A percentile compares a stretch with the other conserved stretches of the same genome.
Conservation (phyloP, 2,888 invertebrate genomes). For the Nomada fabriciana region DNA sequence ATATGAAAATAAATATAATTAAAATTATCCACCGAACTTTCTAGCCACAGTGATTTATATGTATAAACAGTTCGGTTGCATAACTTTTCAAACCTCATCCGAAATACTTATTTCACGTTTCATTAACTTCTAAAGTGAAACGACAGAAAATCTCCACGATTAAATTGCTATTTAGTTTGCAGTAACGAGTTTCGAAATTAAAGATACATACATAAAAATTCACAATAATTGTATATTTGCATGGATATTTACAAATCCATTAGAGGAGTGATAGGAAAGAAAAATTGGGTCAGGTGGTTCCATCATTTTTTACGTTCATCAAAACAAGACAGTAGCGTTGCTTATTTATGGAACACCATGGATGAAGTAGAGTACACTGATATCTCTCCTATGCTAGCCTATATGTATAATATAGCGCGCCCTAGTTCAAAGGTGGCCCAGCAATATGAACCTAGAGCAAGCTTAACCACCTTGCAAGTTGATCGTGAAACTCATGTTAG, state of each 20-base stretch:
- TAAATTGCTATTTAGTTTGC: no score
- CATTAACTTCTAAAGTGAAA: no score
- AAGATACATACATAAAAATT: not conserved
- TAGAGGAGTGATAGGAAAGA: not conserved
- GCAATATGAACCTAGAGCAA: not conserved
- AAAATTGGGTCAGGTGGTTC: not conserved
- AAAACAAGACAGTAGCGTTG: not conserved
- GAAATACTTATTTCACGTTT: no score
- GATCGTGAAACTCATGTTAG: not conserved
- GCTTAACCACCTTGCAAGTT: not conserved
- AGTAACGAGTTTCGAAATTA: not conserved
- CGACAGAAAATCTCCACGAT: no score
- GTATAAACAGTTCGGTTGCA: no score
- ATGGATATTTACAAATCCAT: not conserved
- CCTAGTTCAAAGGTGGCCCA: conserved; percentile 23
- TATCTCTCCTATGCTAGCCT: conserved; percentile 20
- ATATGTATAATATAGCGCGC: conserved; percentile 19
- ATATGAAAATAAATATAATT: no score
- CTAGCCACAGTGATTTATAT: no score
- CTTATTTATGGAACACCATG: conserved; percentile 30
- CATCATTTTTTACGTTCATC: not conserved
- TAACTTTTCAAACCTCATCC: no score
- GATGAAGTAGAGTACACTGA: conserved; percentile 12
- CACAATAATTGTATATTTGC: no score
- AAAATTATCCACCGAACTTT: no score